Percentiles rank a stretch among this genome's conserved stretches.
Evolutionary conservation across 2,113 vertebrate species (phyloP).

Genomic region (Apteryx mantelli): DNA sequence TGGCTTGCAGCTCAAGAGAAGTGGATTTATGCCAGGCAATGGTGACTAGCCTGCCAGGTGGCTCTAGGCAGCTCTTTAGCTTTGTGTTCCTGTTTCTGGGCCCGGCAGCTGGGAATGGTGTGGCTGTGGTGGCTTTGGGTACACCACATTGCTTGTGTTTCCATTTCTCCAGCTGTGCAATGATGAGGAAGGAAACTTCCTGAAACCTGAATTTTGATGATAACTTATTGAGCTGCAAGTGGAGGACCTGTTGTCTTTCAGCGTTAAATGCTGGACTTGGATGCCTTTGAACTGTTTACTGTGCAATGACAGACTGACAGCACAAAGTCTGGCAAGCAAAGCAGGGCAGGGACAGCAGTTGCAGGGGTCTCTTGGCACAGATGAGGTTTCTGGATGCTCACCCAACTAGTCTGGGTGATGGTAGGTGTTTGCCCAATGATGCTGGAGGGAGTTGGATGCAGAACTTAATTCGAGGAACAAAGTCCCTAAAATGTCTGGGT

Average conservation of each 20-base stretch:
- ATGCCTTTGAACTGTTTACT: fast-evolving
- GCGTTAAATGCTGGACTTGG: fast-evolving
- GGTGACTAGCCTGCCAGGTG: fast-evolving
- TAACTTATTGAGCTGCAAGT: neutral
- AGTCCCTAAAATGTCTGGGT: neutral
- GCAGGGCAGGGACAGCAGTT: neutral
- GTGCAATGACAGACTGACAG: fast-evolving
- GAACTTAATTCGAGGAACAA: neutral
- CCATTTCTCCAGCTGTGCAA: neutral
- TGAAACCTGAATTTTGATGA: neutral
- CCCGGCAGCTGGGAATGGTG: fast-evolving
- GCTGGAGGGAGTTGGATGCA: neutral
- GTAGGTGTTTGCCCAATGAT: fast-evolving
- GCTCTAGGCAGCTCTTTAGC: fast-evolving
- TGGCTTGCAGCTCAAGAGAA: neutral
- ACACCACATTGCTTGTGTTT: fast-evolving
- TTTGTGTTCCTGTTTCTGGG: fast-evolving
- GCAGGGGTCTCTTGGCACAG: neutral
- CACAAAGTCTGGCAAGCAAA: neutral
- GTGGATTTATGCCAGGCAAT: neutral
- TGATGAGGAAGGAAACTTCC: no score
- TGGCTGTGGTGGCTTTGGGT: neutral
- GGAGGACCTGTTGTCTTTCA: neutral
- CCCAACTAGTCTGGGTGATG: fast-evolving
- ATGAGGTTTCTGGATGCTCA: neutral